These are phyloP conservation scores for Malurus melanocephalus DNA, from an alignment of 2,113 vertebrate genomes.

Conservation along the genomic window DNA sequence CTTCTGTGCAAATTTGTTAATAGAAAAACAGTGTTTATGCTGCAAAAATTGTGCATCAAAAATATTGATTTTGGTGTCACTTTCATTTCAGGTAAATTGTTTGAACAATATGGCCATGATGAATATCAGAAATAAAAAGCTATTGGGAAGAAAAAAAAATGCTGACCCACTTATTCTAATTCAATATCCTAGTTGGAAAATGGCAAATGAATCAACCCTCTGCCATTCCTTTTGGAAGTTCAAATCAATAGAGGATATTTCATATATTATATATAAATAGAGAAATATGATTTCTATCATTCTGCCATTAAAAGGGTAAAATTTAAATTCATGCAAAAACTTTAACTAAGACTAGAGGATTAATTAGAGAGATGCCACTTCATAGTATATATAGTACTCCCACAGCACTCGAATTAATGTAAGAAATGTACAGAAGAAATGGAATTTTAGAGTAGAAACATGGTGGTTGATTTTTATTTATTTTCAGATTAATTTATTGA, in stretches of 20 bases:
- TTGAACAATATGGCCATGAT: conserved; percentile 82
- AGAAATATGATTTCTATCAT: conserved; percentile 42
- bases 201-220: conserved; percentile 58
- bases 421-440: background rate
- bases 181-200: conserved; percentile 66
- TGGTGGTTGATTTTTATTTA: background rate
- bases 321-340: background rate
- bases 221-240: conserved; percentile 70
- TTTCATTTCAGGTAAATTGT: conserved; percentile 87
- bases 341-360: background rate
- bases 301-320: background rate
- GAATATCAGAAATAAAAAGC: conserved; percentile 84
- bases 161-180: conserved; percentile 79
- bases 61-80: conserved; percentile 86
- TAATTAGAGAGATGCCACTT: background rate
- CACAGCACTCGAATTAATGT: background rate
- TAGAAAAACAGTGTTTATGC: conserved; percentile 79
- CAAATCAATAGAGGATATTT: conserved; percentile 77
- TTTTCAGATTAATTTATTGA: background rate
- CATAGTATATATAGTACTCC: background rate
- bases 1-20: conserved; percentile 72
- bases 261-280: conserved; percentile 68
- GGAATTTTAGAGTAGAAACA: background rate
- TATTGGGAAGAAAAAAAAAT: conserved; percentile 72
- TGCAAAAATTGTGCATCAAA: conserved; percentile 82